phyloP scores from a whole-genome alignment of 2,888 invertebrate genomes.

The Tipula lateralis region DNA sequence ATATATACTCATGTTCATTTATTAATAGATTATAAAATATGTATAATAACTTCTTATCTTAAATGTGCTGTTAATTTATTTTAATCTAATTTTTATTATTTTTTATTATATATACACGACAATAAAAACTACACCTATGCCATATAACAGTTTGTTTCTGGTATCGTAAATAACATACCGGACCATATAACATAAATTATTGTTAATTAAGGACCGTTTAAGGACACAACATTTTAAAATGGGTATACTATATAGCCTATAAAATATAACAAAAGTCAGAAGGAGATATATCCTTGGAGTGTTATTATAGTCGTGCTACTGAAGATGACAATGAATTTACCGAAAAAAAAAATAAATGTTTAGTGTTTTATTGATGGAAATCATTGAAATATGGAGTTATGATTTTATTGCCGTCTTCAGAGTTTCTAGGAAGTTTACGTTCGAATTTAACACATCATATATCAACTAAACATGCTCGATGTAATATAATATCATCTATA shows the following conservation, averaged over 20 bases:
- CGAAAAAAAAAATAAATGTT: neutral
- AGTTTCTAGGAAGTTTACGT: neutral
- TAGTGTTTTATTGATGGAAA: neutral
- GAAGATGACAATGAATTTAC: neutral
- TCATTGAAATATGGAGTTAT: neutral
- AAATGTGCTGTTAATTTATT: constrained; percentile 19
- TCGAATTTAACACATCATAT: neutral
- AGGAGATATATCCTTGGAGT: neutral
- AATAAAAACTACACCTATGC: neutral
- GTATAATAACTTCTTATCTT: neutral
- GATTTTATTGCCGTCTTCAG: neutral
- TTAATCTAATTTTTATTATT: neutral
- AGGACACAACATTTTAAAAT: neutral
- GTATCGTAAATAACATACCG: neutral
- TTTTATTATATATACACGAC: neutral
- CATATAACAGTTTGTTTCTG: neutral
- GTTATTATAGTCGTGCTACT: neutral
- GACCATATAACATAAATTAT: neutral
- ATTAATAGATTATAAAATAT: constrained; percentile 11
- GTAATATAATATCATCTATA: neutral
- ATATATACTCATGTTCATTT: neutral
- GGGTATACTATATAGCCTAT: too few relatives aligned
- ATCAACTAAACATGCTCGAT: neutral
- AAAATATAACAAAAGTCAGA: neutral
- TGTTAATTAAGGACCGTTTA: neutral